Percentiles rank a stretch among this genome's conserved stretches.
Conservation (phyloP, 1,140 invertebrate species). For the Cotesia vestalis region DNA sequence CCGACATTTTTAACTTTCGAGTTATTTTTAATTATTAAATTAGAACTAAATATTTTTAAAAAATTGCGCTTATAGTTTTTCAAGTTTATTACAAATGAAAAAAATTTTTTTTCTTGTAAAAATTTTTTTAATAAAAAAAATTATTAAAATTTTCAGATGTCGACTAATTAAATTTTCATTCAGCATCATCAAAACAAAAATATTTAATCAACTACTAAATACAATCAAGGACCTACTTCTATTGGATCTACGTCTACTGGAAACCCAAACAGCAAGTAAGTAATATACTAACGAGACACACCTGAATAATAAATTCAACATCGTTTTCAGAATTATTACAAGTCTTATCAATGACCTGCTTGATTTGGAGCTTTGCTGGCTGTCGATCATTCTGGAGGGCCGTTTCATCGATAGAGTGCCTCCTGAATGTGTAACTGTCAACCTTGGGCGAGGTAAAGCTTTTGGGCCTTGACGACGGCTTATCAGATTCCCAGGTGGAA, state of each 20-base stretch:
- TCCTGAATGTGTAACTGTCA: conserved; percentile 47
- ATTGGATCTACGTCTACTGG: too few relatives aligned
- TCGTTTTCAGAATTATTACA: conserved; percentile 56
- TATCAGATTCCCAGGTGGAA: conserved; percentile 1
- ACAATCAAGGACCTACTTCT: background rate
- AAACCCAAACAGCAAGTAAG: background rate
- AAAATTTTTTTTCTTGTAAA: too few relatives aligned
- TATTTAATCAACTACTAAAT: too few relatives aligned
- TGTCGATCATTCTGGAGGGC: background rate
- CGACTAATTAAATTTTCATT: too few relatives aligned
- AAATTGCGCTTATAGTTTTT: too few relatives aligned
- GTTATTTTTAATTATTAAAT: too few relatives aligned
- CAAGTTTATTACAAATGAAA: too few relatives aligned
- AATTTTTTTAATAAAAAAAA: too few relatives aligned
- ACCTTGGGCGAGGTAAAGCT: conserved; percentile 50
- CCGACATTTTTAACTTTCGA: too few relatives aligned
- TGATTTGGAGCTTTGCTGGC: conserved; percentile 60
- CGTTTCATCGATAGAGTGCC: conserved; percentile 49
- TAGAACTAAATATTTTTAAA: too few relatives aligned
- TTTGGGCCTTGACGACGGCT: conserved; percentile 38
- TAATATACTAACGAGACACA: conserved; percentile 40
- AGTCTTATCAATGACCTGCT: conserved; percentile 59
- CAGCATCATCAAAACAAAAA: too few relatives aligned
- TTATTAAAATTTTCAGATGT: too few relatives aligned
- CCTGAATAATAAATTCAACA: conserved; percentile 63